Evolutionary conservation across 2,113 vertebrate genomes (phyloP).

Genomic region (Notothenia coriiceps): DNA sequence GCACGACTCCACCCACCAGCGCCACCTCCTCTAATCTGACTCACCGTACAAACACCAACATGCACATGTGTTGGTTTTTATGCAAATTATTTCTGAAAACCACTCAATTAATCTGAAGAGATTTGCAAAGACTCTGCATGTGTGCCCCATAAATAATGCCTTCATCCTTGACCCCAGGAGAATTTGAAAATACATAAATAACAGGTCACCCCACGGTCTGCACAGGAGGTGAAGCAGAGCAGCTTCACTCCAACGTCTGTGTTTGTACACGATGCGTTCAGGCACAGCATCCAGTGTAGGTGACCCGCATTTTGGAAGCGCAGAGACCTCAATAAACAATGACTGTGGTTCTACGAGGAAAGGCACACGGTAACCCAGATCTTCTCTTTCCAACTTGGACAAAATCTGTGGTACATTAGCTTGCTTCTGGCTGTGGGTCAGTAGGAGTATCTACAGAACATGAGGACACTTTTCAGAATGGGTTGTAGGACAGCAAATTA

Average conservation of each 20-base stretch:
- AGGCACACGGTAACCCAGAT: conserved; percentile 42
- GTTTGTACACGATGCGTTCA: neutral
- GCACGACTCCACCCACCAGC: conserved; percentile 56
- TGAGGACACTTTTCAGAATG: neutral
- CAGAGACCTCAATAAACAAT: neutral
- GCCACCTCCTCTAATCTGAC: conserved; percentile 70
- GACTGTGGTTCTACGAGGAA: neutral
- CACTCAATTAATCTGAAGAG: conserved; percentile 50
- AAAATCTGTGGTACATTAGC: neutral
- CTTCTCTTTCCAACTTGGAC: conserved; percentile 36
- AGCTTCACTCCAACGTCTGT: neutral
- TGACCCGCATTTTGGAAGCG: neutral
- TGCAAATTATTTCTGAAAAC: conserved; percentile 48
- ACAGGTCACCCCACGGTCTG: conserved; percentile 29
- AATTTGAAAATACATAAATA: conserved; percentile 18
- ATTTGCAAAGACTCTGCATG: conserved; percentile 19
- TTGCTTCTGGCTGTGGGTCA: conserved; percentile 43
- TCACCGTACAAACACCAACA: conserved; percentile 63
- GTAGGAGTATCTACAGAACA: conserved; percentile 9
- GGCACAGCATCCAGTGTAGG: neutral
- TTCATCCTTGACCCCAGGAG: conserved; percentile 23
- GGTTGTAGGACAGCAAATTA: neutral
- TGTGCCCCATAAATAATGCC: conserved; percentile 7
- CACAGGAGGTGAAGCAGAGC: neutral
- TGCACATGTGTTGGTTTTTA: conserved; percentile 49